Conservation (phyloP, 2,888 invertebrate species). For the Kryphioiulus occultus region DNA sequence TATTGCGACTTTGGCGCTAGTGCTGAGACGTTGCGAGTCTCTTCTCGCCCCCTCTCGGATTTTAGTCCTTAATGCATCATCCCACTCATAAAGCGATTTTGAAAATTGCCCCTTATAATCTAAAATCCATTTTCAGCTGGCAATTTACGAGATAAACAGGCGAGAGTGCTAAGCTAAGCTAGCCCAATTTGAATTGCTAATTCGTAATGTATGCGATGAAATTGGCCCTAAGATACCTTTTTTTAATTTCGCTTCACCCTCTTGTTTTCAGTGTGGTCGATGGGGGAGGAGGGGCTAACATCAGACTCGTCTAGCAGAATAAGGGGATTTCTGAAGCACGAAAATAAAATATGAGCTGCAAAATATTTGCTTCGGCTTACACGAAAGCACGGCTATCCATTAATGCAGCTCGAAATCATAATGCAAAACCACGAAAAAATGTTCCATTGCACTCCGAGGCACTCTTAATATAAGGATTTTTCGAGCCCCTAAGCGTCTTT, state of each 20-base stretch:
- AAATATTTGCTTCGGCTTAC: constrained; percentile 7
- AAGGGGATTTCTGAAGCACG: background rate
- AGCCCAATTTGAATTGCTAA: constrained; percentile 17
- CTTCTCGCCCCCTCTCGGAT: background rate
- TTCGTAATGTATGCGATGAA: background rate
- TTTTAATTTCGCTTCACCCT: background rate
- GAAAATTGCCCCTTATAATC: constrained; percentile 21
- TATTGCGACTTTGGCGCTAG: background rate
- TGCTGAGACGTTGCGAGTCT: background rate
- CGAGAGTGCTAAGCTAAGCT: constrained; percentile 24
- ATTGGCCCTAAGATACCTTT: background rate
- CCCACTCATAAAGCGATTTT: constrained; percentile 22
- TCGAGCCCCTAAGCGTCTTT: background rate
- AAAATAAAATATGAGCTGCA: constrained; percentile 24
- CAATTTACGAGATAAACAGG: constrained; percentile 26
- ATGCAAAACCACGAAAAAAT: background rate
- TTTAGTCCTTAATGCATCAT: background rate
- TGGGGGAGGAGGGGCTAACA: background rate
- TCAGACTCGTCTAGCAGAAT: background rate
- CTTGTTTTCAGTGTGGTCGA: constrained; percentile 10
- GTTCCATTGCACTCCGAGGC: background rate
- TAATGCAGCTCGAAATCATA: background rate
- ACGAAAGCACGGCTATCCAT: background rate
- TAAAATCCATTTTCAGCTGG: constrained; percentile 7
- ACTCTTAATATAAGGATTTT: background rate